phyloP scores from a whole-genome alignment of 2,797 vertebrate species.

The Euthynnus affinis region DNA sequence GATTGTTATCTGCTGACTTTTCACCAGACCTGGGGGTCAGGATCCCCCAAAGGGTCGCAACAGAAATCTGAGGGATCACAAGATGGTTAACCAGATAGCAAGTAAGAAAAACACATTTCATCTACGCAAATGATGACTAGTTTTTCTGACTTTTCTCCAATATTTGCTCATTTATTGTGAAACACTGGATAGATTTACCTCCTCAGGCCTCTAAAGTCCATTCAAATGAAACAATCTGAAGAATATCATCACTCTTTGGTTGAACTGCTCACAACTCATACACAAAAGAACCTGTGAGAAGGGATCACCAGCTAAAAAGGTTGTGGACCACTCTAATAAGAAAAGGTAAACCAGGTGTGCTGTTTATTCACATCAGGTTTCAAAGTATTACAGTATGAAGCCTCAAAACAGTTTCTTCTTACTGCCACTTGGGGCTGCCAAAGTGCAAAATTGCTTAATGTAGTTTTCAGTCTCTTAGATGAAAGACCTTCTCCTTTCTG shows the following conservation, averaged over 20 bases:
- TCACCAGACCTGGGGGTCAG: not conserved
- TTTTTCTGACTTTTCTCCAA: not conserved
- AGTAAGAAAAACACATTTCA: not conserved
- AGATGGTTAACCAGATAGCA: not conserved
- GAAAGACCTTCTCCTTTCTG: slow-evolving; percentile 7
- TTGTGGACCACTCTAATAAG: not conserved
- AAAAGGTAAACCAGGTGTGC: not conserved
- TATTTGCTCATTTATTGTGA: not conserved
- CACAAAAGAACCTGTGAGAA: slow-evolving; percentile 2
- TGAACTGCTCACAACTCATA: not conserved
- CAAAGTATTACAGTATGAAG: not conserved
- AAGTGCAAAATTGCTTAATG: slow-evolving; percentile 41
- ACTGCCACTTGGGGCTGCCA: slow-evolving; percentile 55
- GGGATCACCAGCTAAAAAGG: not conserved
- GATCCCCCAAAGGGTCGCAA: not conserved
- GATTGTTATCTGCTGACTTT: not conserved
- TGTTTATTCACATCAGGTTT: not conserved
- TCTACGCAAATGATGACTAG: no score
- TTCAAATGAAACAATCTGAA: not conserved
- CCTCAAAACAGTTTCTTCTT: slow-evolving; percentile 12
- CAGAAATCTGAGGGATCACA: not conserved
- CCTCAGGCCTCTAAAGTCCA: not conserved
- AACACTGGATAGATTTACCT: not conserved
- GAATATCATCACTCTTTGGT: no score
- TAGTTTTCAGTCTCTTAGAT: slow-evolving; percentile 7